phyloP scores from a whole-genome alignment of 2,113 vertebrate species.

The Trochalopteron elliotii region DNA sequence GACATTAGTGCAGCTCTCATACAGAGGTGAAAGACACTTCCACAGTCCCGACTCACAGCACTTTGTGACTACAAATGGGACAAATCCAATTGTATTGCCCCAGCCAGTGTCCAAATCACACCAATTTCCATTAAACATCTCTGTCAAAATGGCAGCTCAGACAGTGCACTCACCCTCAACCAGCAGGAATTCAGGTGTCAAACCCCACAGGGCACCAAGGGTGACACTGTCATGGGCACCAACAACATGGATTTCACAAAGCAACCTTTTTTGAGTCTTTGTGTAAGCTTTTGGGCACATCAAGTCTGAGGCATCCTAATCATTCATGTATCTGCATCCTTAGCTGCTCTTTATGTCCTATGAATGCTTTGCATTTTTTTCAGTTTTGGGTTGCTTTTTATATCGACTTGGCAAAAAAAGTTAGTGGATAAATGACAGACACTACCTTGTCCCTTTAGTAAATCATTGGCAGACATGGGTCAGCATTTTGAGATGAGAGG shows the following conservation, averaged over 20 bases:
- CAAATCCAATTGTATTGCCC: background rate
- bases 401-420: background rate
- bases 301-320: background rate
- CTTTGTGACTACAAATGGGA: background rate
- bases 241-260: background rate
- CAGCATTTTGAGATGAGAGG: background rate
- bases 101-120: background rate
- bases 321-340: background rate
- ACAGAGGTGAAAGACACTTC: background rate
- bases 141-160: background rate
- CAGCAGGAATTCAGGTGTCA: background rate
- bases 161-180: background rate
- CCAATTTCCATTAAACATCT: background rate
- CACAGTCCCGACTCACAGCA: background rate
- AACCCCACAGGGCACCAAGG: accelerated
- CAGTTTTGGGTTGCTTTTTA: background rate
- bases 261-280: background rate
- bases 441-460: background rate
- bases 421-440: background rate
- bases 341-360: background rate
- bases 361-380: background rate
- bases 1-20: background rate
- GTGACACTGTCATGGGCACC: background rate
- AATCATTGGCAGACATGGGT: background rate
- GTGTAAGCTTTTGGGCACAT: background rate